These are phyloP conservation scores for Bathynomus jamesi DNA, from an alignment of 1,140 invertebrate genomes.

Conservation along the genomic window DNA sequence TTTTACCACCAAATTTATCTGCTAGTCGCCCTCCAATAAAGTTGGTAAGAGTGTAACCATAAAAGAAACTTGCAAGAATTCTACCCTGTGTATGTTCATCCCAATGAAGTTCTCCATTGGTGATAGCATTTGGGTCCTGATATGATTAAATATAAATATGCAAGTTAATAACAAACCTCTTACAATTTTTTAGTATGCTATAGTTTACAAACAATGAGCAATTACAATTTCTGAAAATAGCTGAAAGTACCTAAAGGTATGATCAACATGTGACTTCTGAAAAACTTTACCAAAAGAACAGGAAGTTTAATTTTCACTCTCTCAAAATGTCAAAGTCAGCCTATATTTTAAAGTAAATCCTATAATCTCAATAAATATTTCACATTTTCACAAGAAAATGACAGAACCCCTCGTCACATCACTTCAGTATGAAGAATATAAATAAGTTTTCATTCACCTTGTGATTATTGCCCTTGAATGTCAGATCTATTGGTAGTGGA, in stretches of 20 bases:
- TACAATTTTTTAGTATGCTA: neutral
- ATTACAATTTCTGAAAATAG: neutral
- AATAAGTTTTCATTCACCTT: no score
- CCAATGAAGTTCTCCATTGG: neutral
- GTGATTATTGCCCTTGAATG: no score
- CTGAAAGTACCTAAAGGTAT: neutral
- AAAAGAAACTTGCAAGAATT: neutral
- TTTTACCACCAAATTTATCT: neutral
- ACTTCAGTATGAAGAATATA: no score
- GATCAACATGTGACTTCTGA: neutral
- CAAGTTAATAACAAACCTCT: neutral
- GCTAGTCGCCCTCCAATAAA: neutral
- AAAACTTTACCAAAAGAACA: neutral
- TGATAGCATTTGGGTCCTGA: neutral
- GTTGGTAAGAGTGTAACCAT: neutral
- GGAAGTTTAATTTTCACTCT: neutral
- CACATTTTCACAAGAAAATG: no score
- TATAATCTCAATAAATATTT: no score
- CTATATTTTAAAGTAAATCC: no score
- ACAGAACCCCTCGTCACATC: no score
- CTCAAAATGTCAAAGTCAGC: no score
- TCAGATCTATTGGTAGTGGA: neutral
- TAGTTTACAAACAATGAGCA: neutral
- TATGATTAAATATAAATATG: neutral
- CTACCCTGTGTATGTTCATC: neutral